Evolutionary conservation across 2,888 invertebrate genomes (phyloP).

Genomic region (Corbicula japonica): DNA sequence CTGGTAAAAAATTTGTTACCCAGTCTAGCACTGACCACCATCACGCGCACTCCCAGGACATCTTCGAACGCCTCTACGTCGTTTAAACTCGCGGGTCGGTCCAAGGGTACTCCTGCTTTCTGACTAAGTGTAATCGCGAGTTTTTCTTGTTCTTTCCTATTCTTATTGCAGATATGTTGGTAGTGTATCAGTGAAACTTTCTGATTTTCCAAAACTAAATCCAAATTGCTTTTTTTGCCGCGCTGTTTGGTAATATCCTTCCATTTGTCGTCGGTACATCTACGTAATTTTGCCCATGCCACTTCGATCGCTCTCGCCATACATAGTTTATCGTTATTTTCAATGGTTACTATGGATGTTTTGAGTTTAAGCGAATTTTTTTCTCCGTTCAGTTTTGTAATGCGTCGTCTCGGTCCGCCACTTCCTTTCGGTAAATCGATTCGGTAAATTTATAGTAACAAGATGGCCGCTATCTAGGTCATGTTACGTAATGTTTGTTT

Average conservation of each 20-base stretch:
- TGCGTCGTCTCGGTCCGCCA: conserved; percentile 27
- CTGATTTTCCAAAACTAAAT: conserved; percentile 28
- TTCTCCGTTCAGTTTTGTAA: conserved; percentile 29
- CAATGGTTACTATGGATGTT: conserved; percentile 41
- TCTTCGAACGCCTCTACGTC: conserved; percentile 26
- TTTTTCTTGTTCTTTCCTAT: too few relatives aligned
- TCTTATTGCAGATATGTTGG: conserved; percentile 9
- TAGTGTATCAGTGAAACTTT: conserved; percentile 30
- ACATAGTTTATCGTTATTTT: conserved; percentile 38
- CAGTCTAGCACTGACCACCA: conserved; percentile 50
- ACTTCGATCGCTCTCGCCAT: conserved; percentile 43
- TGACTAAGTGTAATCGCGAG: conserved; percentile 19
- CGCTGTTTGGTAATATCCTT: conserved; percentile 33
- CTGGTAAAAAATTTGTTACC: conserved; percentile 48
- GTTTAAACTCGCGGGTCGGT: conserved; percentile 26
- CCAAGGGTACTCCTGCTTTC: conserved; percentile 10
- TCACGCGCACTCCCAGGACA: conserved; percentile 39
- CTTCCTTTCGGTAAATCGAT: conserved; percentile 51
- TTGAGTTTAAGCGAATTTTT: conserved; percentile 34
- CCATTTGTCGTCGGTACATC: conserved; percentile 41
- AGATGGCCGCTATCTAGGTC: too few relatives aligned
- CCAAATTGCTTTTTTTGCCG: conserved; percentile 35
- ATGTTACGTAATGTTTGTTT: too few relatives aligned
- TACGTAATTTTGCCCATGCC: conserved; percentile 40
- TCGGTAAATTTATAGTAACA: too few relatives aligned